Percentiles rank a stretch among this genome's conserved stretches.
Conservation (phyloP, 2,888 invertebrate species). For the Reticulitermes lucifugus region DNA sequence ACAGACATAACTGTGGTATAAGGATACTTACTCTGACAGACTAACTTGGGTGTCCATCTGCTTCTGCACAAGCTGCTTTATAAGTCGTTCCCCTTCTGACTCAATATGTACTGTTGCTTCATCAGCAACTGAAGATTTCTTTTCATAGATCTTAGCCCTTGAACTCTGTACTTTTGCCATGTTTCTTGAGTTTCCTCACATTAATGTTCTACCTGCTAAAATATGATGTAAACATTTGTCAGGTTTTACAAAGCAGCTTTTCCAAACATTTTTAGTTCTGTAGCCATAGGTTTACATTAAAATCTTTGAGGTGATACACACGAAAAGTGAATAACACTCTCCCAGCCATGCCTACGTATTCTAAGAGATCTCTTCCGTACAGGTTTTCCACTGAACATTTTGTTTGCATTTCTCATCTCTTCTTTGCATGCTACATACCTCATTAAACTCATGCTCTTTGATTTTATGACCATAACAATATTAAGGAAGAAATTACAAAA, state of each 20-base stretch:
- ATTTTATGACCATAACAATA: no score
- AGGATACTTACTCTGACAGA: constrained; percentile 58
- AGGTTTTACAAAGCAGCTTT: neutral
- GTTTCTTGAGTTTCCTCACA: neutral
- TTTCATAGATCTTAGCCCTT: constrained; percentile 47
- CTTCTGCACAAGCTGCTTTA: constrained; percentile 60
- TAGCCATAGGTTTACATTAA: no score
- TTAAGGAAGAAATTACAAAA: no score
- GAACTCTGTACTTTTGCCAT: constrained; percentile 49
- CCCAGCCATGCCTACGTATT: no score
- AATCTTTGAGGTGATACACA: no score
- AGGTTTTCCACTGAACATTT: no score
- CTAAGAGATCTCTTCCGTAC: no score
- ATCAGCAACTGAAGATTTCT: constrained; percentile 41
- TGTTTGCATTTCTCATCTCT: no score
- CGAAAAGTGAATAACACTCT: no score
- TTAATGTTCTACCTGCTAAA: neutral
- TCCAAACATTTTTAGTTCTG: neutral
- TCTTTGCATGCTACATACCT: no score
- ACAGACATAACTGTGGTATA: no score
- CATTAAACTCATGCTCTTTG: no score
- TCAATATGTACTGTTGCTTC: constrained; percentile 58
- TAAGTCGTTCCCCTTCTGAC: constrained; percentile 60
- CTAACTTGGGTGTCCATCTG: constrained; percentile 59
- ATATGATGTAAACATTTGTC: neutral